A percentile compares a stretch with the other conserved stretches of the same genome.
Conservation (phyloP, 1,140 invertebrate species). For the Trichoplusia ni region DNA sequence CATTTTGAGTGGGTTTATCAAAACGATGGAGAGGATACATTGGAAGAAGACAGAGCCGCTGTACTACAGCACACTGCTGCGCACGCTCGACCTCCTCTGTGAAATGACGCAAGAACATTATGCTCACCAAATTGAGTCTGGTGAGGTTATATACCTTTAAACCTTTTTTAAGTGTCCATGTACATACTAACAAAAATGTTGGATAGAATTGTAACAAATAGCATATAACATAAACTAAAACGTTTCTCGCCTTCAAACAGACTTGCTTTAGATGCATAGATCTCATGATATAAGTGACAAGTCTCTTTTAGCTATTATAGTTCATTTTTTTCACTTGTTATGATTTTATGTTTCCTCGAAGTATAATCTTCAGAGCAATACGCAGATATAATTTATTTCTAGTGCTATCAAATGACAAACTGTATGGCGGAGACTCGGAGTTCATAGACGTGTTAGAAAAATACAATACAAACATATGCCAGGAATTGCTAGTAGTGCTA, state of each 20-base stretch:
- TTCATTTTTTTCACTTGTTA: too few species aligned
- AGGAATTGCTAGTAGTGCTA: slow-evolving; percentile 89
- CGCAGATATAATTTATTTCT: slow-evolving; percentile 54
- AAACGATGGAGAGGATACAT: slow-evolving; percentile 71
- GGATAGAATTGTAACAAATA: too few species aligned
- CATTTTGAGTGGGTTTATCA: slow-evolving; percentile 73
- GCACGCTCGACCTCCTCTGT: slow-evolving; percentile 88
- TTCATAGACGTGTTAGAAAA: slow-evolving; percentile 91
- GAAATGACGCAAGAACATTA: slow-evolving; percentile 89
- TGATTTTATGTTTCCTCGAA: too few species aligned
- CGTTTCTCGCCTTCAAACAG: too few species aligned
- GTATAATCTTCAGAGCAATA: too few species aligned
- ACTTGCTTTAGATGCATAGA: too few species aligned
- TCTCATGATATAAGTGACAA: too few species aligned
- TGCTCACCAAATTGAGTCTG: slow-evolving; percentile 91
- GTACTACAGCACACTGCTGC: slow-evolving; percentile 70
- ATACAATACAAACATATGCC: slow-evolving; percentile 89
- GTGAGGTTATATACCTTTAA: slow-evolving; percentile 76
- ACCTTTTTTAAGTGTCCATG: too few species aligned
- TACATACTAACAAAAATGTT: too few species aligned
- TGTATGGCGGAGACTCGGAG: slow-evolving; percentile 95
- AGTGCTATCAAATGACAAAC: slow-evolving; percentile 96
- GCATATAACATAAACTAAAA: too few species aligned
- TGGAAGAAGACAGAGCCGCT: slow-evolving; percentile 73
- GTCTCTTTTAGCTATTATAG: too few species aligned